These are phyloP conservation scores for Trinorchestia longiramus DNA, from an alignment of 1,140 invertebrate genomes.

Conservation along the genomic window DNA sequence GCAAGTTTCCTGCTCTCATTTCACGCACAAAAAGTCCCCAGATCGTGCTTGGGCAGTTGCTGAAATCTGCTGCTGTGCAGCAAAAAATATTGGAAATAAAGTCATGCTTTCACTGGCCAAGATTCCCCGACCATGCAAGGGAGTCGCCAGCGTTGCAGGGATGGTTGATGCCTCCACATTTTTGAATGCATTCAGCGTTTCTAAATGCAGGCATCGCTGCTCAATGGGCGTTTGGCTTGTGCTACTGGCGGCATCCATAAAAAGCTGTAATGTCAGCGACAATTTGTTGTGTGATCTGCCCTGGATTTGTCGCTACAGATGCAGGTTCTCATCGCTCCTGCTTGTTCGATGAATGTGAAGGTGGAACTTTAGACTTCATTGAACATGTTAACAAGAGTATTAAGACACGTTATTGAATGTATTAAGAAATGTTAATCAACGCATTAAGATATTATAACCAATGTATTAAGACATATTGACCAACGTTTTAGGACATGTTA, in stretches of 20 bases:
- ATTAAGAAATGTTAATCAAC: too few relatives aligned
- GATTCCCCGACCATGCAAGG: not conserved
- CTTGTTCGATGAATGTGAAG: too few relatives aligned
- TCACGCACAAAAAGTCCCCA: not conserved
- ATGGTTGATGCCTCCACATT: not conserved
- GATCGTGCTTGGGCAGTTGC: constrained; percentile 25
- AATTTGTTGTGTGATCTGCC: not conserved
- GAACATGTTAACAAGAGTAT: too few relatives aligned
- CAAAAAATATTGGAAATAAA: constrained; percentile 33
- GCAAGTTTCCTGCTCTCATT: not conserved
- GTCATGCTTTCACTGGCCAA: not conserved
- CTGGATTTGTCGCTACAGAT: too few relatives aligned
- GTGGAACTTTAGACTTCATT: too few relatives aligned
- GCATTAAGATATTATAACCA: too few relatives aligned
- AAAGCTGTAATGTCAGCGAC: not conserved
- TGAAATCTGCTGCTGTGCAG: not conserved
- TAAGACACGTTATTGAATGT: too few relatives aligned
- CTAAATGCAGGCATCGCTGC: not conserved
- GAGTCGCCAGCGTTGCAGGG: not conserved
- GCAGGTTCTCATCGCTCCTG: too few relatives aligned
- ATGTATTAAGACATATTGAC: too few relatives aligned
- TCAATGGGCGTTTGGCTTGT: not conserved
- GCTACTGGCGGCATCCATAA: not conserved
- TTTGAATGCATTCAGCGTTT: not conserved
- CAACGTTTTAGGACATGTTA: too few relatives aligned